Conservation (phyloP, 92 coral and sea anemone genomes). For the Pocillopora meandrina region DNA sequence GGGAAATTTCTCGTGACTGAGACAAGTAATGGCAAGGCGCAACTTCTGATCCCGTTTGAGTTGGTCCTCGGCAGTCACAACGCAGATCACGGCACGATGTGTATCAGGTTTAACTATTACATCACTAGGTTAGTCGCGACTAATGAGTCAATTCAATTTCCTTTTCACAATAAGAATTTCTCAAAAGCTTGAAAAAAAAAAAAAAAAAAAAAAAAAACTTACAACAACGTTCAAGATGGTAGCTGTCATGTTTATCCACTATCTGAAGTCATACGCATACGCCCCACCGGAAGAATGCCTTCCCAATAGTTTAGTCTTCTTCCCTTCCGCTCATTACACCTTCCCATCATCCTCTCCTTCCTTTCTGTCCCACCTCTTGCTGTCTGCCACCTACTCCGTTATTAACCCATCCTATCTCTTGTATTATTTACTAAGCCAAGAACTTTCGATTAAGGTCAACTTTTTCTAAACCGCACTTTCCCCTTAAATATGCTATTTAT, state of each 20-base stretch:
- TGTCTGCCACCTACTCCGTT: too few species aligned
- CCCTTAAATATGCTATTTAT: too few species aligned
- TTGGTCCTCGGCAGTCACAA: conserved; percentile 66
- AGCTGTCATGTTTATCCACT: neutral
- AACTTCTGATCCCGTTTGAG: conserved; percentile 81
- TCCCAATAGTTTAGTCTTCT: too few species aligned
- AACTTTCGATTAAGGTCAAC: too few species aligned
- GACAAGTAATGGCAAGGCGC: conserved; percentile 38
- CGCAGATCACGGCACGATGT: conserved; percentile 68
- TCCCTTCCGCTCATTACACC: too few species aligned
- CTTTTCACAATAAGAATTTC: neutral
- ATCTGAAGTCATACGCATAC: too few species aligned
- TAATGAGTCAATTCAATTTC: neutral
- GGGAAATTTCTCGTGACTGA: conserved; percentile 72
- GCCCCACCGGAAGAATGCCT: too few species aligned
- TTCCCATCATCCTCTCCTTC: too few species aligned
- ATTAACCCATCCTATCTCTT: too few species aligned
- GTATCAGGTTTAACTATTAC: conserved; percentile 78
- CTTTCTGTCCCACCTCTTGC: too few species aligned
- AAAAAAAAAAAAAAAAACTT: neutral
- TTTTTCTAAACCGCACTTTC: too few species aligned
- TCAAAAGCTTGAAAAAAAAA: neutral
- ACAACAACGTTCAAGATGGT: neutral
- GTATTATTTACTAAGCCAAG: too few species aligned
- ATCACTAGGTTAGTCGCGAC: conserved; percentile 34